Base-by-base conservation (phyloP, 53 echinoderm and acorn worm genomes). In the Hippasteria phrygiana region DNA sequence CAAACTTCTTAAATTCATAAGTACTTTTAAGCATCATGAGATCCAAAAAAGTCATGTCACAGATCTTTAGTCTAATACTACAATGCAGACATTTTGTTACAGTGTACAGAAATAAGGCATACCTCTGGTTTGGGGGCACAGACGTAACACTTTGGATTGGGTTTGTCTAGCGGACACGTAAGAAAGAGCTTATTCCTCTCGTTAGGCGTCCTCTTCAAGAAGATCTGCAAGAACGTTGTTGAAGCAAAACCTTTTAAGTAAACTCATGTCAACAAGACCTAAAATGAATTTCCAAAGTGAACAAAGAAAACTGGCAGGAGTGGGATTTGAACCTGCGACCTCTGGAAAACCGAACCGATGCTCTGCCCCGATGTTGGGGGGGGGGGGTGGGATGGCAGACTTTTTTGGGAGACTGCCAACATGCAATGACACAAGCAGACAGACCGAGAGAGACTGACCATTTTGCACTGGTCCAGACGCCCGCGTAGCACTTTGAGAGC, bases 121-220 rank as follows among this genome's bases (percentile, higher is more conserved):
- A 97, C 97, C 95, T 97, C 97, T 56, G 97, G 97, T 91, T 93
- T 97, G 2, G 95, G 92, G 11, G 97, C 90, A 88, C 97, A 97
- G 26, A 97, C 97, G 87, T 97, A 97, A 66, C 97, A 97, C 31
- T 93, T 91, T 27, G 95, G 95, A 65, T 97, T 97, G 14, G 97
- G 95, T 73, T 80, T 73, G 26, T 93, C 91, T 27, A 95, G 75
- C 10, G 51, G 38, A 90, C 97, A 97, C 54, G 97, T 93, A 31
- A 93, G 80, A 27, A 95, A 75, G 5, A 97, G 78, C 77, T 95
- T 93, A 87, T 93, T 97, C 83, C 91, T 87, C 13, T 82, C 88
- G 88, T 95, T 97, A 31, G 92, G 73, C 40, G 87, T 53, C 63
- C 92, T 87, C 31, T 88, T 92, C 78, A 97, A 78, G 80, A 94